A percentile compares a stretch with the other conserved stretches of the same genome.
Conservation (phyloP, 2,888 invertebrate genomes). For the Drosophila niveifrons region DNA sequence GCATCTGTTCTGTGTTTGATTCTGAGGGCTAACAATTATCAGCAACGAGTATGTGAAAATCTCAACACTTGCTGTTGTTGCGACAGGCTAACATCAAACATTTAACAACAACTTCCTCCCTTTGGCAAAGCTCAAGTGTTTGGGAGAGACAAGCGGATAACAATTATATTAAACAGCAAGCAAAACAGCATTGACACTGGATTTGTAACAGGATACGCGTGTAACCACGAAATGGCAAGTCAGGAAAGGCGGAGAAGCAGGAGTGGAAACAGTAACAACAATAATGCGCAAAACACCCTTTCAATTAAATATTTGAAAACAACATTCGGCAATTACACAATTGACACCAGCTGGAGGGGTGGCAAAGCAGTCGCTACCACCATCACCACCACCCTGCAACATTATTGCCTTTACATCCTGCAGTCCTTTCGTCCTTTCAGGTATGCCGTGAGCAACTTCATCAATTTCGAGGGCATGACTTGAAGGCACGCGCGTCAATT, state of each 20-base stretch:
- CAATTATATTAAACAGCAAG: constrained; percentile 79
- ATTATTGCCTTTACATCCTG: neutral
- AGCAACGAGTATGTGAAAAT: constrained; percentile 61
- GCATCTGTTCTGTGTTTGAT: constrained; percentile 52
- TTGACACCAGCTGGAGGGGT: constrained; percentile 69
- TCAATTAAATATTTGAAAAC: constrained; percentile 83
- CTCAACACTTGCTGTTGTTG: constrained; percentile 60
- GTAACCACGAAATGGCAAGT: constrained; percentile 81
- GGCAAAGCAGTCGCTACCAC: constrained; percentile 31
- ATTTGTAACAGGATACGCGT: constrained; percentile 85
- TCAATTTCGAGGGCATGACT: constrained; percentile 77
- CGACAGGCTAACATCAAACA: constrained; percentile 19
- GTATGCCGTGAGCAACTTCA: constrained; percentile 70
- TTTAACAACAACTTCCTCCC: constrained; percentile 9
- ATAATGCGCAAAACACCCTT: constrained; percentile 78
- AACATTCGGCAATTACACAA: constrained; percentile 83
- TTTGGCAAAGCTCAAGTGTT: constrained; percentile 16
- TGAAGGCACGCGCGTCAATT: constrained; percentile 76
- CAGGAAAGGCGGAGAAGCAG: constrained; percentile 14
- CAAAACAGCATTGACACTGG: constrained; percentile 75
- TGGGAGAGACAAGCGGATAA: constrained; percentile 68
- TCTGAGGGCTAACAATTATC: constrained; percentile 44
- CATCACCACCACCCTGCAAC: neutral
- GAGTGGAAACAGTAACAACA: constrained; percentile 31
- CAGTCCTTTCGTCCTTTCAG: neutral